A percentile compares a stretch with the other conserved stretches of the same genome.
Conservation (phyloP, 2,888 invertebrate genomes). For the Ennomos fuscantarius region DNA sequence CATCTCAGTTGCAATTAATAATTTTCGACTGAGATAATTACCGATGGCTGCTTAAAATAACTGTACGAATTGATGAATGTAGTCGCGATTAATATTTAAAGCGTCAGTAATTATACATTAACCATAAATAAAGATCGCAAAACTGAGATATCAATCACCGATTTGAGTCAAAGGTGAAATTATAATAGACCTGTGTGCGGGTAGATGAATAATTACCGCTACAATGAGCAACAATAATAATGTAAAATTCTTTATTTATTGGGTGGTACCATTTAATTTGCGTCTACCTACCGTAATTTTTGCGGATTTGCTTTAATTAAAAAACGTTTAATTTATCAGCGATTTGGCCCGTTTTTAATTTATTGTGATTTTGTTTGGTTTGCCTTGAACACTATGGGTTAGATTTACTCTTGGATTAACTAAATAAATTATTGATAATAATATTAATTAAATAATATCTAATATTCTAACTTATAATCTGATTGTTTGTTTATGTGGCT, state of each 20-base stretch:
- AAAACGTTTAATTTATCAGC: too few species aligned
- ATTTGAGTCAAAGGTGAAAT: constrained; percentile 29
- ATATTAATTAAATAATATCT: too few species aligned
- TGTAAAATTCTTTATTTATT: background rate
- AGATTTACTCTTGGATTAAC: too few species aligned
- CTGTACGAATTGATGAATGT: constrained; percentile 37
- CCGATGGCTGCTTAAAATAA: constrained; percentile 24
- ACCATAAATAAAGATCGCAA: constrained; percentile 35
- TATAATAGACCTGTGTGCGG: constrained; percentile 8
- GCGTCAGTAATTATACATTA: constrained; percentile 34
- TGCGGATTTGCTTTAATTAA: background rate
- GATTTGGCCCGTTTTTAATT: too few species aligned
- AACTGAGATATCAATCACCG: constrained; percentile 53
- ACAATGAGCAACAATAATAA: constrained; percentile 8
- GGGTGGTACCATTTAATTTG: background rate
- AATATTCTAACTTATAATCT: too few species aligned
- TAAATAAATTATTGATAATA: too few species aligned
- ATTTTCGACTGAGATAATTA: constrained; percentile 39
- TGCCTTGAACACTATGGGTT: too few species aligned
- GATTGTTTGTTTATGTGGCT: too few species aligned
- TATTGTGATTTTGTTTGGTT: too few species aligned
- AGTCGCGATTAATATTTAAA: constrained; percentile 30
- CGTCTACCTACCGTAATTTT: background rate
- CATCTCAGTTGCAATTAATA: constrained; percentile 42
- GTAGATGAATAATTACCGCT: constrained; percentile 23